Evolutionary conservation across 2,113 vertebrate species (phyloP).

Genomic region (Silurus glanis): DNA sequence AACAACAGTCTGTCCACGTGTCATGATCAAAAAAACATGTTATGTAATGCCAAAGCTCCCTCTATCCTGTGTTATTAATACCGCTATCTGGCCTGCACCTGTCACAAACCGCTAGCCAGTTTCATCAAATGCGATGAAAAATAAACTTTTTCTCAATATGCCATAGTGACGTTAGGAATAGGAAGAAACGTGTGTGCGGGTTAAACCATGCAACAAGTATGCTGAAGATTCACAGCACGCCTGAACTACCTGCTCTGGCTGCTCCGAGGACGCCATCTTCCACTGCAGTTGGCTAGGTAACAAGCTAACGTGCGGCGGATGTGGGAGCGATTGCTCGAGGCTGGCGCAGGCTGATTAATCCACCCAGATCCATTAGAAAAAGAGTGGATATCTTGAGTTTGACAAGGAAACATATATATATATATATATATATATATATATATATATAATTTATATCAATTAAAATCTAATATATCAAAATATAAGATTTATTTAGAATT

Average conservation of each 20-base stretch:
- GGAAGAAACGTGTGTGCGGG: not conserved
- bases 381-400: not conserved
- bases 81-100: slow-evolving; percentile 41
- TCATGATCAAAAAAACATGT: not conserved
- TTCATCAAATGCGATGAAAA: slow-evolving; percentile 31
- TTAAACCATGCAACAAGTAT: not conserved
- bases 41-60: not conserved
- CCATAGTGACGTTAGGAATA: not conserved
- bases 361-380: not conserved
- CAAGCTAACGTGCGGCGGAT: slow-evolving; percentile 29
- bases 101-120: slow-evolving; percentile 54
- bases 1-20: not conserved
- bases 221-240: not conserved
- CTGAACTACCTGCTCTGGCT: slow-evolving; percentile 68
- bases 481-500: too few species aligned
- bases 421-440: too few species aligned
- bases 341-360: slow-evolving; percentile 43
- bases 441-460: too few species aligned
- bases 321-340: slow-evolving; percentile 60
- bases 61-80: not conserved
- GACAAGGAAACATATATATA: too few species aligned
- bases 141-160: slow-evolving; percentile 31
- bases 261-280: slow-evolving; percentile 76
- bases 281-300: slow-evolving; percentile 4
- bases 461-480: too few species aligned